These are phyloP conservation scores for Conus ventricosus DNA, from an alignment of 1,140 invertebrate species.

Conservation along the genomic window DNA sequence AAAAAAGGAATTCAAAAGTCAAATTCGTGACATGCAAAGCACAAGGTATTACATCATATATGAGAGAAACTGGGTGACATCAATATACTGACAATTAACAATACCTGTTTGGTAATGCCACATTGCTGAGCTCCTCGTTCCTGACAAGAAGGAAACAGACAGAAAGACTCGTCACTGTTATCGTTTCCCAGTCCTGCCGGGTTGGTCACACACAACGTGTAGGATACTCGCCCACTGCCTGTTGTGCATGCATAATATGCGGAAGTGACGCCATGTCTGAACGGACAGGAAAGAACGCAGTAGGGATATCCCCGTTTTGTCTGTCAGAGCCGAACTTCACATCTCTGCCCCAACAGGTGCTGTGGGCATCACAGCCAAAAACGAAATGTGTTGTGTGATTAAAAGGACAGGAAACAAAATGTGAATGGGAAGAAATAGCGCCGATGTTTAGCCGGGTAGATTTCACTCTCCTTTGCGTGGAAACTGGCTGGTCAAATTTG, in stretches of 20 bases:
- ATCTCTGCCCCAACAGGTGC: neutral
- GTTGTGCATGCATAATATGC: neutral
- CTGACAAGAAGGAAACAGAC: neutral
- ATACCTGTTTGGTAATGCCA: neutral
- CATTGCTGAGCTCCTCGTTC: neutral
- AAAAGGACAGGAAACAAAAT: neutral
- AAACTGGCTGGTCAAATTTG: neutral
- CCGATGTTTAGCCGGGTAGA: neutral
- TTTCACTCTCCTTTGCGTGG: neutral
- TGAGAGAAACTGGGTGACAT: too few relatives aligned
- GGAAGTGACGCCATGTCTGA: neutral
- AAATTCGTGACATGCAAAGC: too few relatives aligned
- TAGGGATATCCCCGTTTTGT: neutral
- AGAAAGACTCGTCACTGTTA: slow-evolving; percentile 20
- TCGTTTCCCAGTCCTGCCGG: slow-evolving; percentile 1
- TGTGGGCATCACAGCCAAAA: slow-evolving; percentile 14
- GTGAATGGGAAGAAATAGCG: neutral
- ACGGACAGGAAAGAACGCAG: neutral
- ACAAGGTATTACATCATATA: too few relatives aligned
- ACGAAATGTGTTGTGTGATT: slow-evolving; percentile 13
- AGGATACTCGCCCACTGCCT: neutral
- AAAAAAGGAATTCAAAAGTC: too few relatives aligned
- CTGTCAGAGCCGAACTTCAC: neutral
- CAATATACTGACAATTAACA: too few relatives aligned
- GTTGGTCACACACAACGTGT: slow-evolving; percentile 39